Evolutionary conservation across 1,140 invertebrate species (phyloP).

Genomic region (Habropoda laboriosa): DNA sequence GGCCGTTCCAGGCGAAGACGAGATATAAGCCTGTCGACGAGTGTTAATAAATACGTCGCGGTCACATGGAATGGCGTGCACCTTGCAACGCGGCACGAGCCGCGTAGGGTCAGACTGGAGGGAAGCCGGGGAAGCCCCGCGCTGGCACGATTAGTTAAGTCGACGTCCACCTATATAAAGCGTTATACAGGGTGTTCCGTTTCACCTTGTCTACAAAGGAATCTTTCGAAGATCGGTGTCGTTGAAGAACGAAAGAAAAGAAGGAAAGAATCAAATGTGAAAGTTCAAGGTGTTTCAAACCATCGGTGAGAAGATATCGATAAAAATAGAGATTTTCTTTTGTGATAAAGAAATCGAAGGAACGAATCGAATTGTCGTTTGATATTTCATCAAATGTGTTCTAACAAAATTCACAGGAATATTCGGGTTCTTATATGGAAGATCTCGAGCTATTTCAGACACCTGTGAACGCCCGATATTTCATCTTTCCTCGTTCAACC

Average conservation of each 20-base stretch:
- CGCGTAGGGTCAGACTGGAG: conserved; percentile 70
- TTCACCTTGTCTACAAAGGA: neutral
- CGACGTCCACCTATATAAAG: conserved; percentile 74
- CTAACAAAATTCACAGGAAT: neutral
- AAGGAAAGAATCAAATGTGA: no score
- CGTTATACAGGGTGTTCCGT: conserved; percentile 21
- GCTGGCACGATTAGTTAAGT: conserved; percentile 75
- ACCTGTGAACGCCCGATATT: neutral
- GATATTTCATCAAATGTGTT: neutral
- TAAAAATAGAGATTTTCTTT: no score
- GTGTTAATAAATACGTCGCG: conserved; percentile 52
- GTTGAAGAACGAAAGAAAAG: no score
- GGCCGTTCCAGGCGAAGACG: neutral
- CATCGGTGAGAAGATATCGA: no score
- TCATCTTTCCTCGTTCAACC: neutral
- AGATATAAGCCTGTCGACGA: conserved; percentile 5
- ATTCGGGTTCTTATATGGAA: no score
- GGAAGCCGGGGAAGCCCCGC: conserved; percentile 75
- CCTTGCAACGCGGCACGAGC: conserved; percentile 36
- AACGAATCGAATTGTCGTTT: no score
- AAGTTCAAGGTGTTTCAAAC: no score
- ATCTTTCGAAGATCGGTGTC: neutral
- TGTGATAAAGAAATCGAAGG: no score
- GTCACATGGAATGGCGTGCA: conserved; percentile 62
- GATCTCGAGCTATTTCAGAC: no score